These are phyloP conservation scores for Apamea sordens DNA, from an alignment of 2,888 invertebrate species.

Conservation along the genomic window DNA sequence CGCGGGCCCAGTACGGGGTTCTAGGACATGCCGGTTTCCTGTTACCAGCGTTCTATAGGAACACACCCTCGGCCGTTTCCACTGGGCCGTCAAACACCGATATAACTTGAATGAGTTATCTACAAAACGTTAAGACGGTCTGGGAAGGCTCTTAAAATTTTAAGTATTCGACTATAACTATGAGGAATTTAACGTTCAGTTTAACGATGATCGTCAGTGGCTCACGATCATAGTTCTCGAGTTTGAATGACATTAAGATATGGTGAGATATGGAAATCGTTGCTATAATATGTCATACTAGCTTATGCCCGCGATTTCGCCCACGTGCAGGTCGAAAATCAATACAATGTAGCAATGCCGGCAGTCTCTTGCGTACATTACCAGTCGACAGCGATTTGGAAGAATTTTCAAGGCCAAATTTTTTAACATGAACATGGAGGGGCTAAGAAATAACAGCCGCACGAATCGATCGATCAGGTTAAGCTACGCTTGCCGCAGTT, in stretches of 20 bases:
- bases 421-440: too few species aligned
- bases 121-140: slow-evolving; percentile 16
- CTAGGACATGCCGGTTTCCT: background rate
- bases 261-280: background rate
- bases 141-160: slow-evolving; percentile 36
- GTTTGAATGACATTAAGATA: slow-evolving; percentile 7
- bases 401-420: background rate
- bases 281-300: slow-evolving; percentile 2
- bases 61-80: background rate
- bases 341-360: background rate
- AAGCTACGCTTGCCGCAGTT: too few species aligned
- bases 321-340: background rate
- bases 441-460: too few species aligned
- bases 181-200: slow-evolving; percentile 44
- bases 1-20: background rate
- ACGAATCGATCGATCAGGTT: too few species aligned
- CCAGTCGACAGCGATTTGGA: background rate
- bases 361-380: background rate
- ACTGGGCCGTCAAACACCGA: background rate
- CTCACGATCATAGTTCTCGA: slow-evolving; percentile 13
- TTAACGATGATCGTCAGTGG: slow-evolving; percentile 40
- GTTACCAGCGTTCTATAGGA: background rate
- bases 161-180: slow-evolving; percentile 44
- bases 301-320: background rate
- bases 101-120: slow-evolving; percentile 33